phyloP scores from a whole-genome alignment of 1,140 invertebrate genomes.

The Dolichoris vasculosae region DNA sequence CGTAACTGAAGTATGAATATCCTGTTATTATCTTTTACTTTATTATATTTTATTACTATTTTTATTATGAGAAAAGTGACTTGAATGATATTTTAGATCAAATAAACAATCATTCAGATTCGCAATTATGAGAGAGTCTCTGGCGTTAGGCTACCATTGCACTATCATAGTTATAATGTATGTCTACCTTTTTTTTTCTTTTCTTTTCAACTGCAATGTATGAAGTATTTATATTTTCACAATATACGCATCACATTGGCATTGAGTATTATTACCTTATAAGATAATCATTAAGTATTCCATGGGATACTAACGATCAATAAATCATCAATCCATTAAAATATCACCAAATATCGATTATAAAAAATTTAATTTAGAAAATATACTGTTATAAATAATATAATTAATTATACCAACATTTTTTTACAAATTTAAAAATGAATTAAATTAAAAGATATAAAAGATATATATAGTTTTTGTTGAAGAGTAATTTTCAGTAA shows the following conservation, averaged over 20 bases:
- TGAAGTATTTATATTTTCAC: not conserved
- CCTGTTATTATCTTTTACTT: not conserved
- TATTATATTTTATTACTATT: not conserved
- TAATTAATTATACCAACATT: not conserved
- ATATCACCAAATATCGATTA: not conserved
- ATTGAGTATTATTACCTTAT: constrained; percentile 52
- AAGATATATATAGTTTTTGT: too few relatives aligned
- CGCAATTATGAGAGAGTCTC: not conserved
- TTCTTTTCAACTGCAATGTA: not conserved
- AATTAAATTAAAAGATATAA: too few relatives aligned
- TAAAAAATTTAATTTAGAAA: not conserved
- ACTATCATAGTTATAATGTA: not conserved
- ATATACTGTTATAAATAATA: not conserved
- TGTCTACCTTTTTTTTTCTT: not conserved
- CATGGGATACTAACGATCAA: not conserved
- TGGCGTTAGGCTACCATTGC: not conserved
- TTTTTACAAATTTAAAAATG: too few relatives aligned
- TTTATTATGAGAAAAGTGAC: not conserved
- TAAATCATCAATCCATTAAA: not conserved
- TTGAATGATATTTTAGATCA: not conserved
- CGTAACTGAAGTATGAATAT: constrained; percentile 24
- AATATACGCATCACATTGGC: constrained; percentile 31
- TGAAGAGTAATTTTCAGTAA: too few relatives aligned
- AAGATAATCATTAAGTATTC: constrained; percentile 35
- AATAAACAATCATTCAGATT: not conserved